Conservation (phyloP, 1,140 invertebrate species). For the Sarcophaga bullata region DNA sequence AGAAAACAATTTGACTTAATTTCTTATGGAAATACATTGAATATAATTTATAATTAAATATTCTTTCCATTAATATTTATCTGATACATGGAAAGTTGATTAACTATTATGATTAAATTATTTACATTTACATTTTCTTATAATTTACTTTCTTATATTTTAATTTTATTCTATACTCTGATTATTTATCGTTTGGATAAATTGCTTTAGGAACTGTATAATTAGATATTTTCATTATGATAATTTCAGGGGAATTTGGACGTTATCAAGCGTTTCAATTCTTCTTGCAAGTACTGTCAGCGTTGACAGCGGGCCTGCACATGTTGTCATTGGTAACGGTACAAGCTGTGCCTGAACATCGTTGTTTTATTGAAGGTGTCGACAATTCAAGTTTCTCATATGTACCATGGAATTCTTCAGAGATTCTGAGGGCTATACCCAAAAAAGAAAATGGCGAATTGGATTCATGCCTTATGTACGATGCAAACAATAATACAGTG, state of each 20-base stretch:
- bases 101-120: constrained; percentile 30
- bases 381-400: constrained; percentile 67
- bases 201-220: neutral
- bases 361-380: constrained; percentile 73
- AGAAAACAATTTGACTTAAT: no score
- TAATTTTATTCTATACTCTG: neutral
- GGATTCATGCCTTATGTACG: constrained; percentile 71
- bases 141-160: neutral
- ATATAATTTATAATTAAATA: no score
- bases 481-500: constrained; percentile 65
- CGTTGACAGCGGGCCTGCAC: constrained; percentile 80
- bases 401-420: constrained; percentile 68
- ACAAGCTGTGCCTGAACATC: constrained; percentile 80
- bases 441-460: constrained; percentile 65
- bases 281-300: constrained; percentile 77
- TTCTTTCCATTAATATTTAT: no score
- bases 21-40: no score
- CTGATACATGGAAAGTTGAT: no score
- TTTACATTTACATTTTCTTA: constrained; percentile 8
- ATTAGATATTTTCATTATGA: constrained; percentile 43
- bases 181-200: neutral
- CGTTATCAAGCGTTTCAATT: constrained; percentile 82
- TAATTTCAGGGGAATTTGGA: constrained; percentile 79
- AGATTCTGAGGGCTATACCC: constrained; percentile 69
- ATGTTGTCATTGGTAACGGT: constrained; percentile 83